Evolutionary conservation across 2,888 invertebrate genomes (phyloP), one percentile per base, ranked within the genome.

Genomic region (Notodonta dromedarius): DNA sequence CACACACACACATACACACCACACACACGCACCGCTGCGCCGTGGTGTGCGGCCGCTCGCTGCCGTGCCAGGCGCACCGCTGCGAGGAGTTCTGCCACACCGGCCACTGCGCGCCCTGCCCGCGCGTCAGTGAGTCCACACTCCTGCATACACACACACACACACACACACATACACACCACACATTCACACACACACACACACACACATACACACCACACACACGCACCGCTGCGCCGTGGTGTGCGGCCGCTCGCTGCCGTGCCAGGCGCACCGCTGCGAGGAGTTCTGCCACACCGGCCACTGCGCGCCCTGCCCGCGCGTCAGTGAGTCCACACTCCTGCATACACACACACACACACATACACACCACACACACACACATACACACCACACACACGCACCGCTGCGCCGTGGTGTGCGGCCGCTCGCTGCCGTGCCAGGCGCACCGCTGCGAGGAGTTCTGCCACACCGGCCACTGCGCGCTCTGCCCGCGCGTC

Each of bases 51-150:
- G 97, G 96, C 58, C 96, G 97, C 80, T 95, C 95, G 59, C 94
- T 99, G 35, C 94, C 96, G 42, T 99, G 99, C 89, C 98, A 98
- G 61, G 94, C 95, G 73, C 99, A 99, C 87, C 96, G 96, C 77
- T 99, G 99, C 89, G 95, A 97, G 74, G 96, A 96, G 79, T 95
- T 96, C 59, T 99, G 99, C 87, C 99, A 99, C 90, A 95, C 96
- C 59, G 98, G 98, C 24, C 96, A 96, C 76, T 98, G 97, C 81
- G 94, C 95, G 51, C 96, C 96, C 3, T 98, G 98, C 86, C 95
- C 96, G 73, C 94, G 96, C 76, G 95, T 96, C 77, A 96, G 97
- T 95, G 83, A 93, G 95, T 94, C 61, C 24, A 60, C n/a, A 24
- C 44, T 4, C 44, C 9, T 12, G 12, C 24, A 24, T 24, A 24